A percentile compares a stretch with the other conserved stretches of the same genome.
phyloP scores from a whole-genome alignment of 1,140 invertebrate genomes.

The Drosophila nasuta region DNA sequence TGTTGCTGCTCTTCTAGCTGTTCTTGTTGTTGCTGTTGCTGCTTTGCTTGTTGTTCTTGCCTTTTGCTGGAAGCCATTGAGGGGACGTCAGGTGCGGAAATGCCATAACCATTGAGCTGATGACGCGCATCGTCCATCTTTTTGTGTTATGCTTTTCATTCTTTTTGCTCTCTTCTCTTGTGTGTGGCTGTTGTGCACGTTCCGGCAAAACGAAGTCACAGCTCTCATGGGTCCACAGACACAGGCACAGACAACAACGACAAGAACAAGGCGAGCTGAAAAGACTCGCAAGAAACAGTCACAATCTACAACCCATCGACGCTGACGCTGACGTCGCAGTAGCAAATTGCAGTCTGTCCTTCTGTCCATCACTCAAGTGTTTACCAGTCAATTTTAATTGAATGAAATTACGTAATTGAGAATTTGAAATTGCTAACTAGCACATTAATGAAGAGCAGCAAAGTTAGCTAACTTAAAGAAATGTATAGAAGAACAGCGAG shows the following conservation, averaged over 20 bases:
- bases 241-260: constrained; percentile 31
- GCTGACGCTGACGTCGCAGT: neutral
- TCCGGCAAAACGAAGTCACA: constrained; percentile 42
- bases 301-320: neutral
- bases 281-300: neutral
- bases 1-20: neutral
- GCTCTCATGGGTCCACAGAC: constrained; percentile 15
- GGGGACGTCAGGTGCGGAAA: constrained; percentile 48
- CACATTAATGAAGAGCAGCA: constrained; percentile 16
- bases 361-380: constrained; percentile 15
- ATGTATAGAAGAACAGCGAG: neutral
- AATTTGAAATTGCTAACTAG: constrained; percentile 35
- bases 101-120: constrained; percentile 57
- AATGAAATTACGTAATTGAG: constrained; percentile 68
- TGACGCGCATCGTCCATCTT: constrained; percentile 62
- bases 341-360: constrained; percentile 1
- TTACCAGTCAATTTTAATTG: constrained; percentile 60
- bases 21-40: constrained; percentile 1
- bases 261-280: neutral
- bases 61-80: constrained; percentile 11
- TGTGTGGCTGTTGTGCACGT: constrained; percentile 68
- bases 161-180: neutral
- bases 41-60: neutral
- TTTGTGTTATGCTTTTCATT: neutral
- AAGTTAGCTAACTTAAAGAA: constrained; percentile 1